Base-by-base conservation (phyloP, 2,888 invertebrate genomes). In the Chalcis sispes region DNA sequence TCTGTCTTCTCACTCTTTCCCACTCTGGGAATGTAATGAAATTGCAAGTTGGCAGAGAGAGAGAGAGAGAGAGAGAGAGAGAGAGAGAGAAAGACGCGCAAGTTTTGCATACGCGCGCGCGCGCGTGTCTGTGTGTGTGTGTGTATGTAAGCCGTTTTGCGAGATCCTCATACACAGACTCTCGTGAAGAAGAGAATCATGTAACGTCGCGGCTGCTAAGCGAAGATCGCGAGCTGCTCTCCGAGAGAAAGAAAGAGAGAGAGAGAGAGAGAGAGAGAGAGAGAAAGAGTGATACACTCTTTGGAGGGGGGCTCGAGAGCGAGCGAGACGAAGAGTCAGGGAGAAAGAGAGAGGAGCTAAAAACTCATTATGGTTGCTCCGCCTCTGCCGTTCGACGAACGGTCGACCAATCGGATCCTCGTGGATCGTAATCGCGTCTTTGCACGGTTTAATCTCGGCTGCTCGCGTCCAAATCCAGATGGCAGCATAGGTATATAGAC, bases 301-400 rank as follows among this genome's bases (percentile, higher is more conserved):
- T n/a, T n/a, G n/a, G n/a, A 40, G 23, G 40, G 13, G n/a, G 48
- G n/a, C 25, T 32, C 5, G 72, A 67, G 67, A 77, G 73, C 40
- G 73, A 73, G 79, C 83, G 64, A 23, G 72, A 56, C 29, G 23
- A 77, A 72, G 77, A 56, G 67, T 42, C 36, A 25, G 71, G 64
- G 42, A 54, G 75, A 77, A 78, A 76, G 75, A 61, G 64, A 77
- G 71, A 77, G 58, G 67, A 78, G 79, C 83, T 82, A 82, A 80
- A 79, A 88, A 87, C 88, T 87, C 88, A 87, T 88, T 88, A 88
- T 85, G 80, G 80, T 86, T 77, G 88, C 88, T 86, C 88, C 88
- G 88, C 88, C 88, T 84, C 84, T 82, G 79, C 83, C 81, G 82
- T 87, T 88, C 87, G 85, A 86, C 84, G 81, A 83, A 82, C 83